Conservation (phyloP, 2,888 invertebrate genomes). For the Meghimatium bilineatum region DNA sequence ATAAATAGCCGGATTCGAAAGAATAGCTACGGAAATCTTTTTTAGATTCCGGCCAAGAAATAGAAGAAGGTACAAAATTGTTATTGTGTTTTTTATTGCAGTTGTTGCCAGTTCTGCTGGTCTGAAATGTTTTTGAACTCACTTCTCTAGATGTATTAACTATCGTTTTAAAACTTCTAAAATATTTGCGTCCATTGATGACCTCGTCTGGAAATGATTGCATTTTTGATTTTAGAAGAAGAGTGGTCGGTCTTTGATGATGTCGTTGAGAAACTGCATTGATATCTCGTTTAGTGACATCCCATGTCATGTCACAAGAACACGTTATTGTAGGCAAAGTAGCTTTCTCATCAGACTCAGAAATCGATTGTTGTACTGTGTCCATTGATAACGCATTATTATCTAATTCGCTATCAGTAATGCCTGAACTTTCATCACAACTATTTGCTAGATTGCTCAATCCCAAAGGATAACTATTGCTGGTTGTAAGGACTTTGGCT, state of each 20-base stretch:
- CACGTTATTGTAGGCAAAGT: neutral
- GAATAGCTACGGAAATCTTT: slow-evolving; percentile 12
- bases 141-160: neutral
- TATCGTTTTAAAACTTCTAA: neutral
- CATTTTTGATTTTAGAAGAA: neutral
- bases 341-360: neutral
- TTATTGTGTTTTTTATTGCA: neutral
- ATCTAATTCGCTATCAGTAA: neutral
- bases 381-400: neutral
- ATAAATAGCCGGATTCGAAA: neutral
- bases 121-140: no score
- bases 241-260: neutral
- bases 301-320: neutral
- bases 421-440: neutral
- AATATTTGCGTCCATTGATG: neutral
- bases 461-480: slow-evolving; percentile 28
- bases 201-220: slow-evolving; percentile 2
- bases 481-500: neutral
- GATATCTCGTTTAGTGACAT: neutral
- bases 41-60: neutral
- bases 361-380: no score
- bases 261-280: neutral
- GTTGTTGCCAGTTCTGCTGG: neutral
- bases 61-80: no score
- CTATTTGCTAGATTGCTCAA: neutral